These are phyloP conservation scores for Uloborus plumipes DNA, from an alignment of 2,888 invertebrate species.

Conservation along the genomic window DNA sequence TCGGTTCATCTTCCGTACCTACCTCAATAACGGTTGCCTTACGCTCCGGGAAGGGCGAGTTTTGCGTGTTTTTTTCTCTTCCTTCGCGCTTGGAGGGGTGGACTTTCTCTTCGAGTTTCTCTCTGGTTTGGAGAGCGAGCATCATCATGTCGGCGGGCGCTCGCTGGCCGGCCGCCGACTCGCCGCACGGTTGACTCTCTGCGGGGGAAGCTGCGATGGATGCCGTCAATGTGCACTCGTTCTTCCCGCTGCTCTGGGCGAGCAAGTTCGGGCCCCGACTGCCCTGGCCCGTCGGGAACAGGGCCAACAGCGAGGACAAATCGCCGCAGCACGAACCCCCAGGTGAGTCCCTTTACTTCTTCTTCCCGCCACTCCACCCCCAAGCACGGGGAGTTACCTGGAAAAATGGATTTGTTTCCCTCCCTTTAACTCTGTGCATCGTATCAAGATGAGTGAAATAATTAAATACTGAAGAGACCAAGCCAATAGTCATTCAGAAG, in stretches of 20 bases:
- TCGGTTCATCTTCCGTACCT: slow-evolving; percentile 29
- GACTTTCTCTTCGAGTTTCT: slow-evolving; percentile 14
- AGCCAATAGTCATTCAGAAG: too few relatives aligned
- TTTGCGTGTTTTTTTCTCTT: slow-evolving; percentile 1
- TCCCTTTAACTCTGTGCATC: neutral
- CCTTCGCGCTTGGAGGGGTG: neutral
- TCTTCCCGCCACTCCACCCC: neutral
- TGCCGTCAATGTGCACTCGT: slow-evolving; percentile 65
- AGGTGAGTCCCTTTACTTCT: slow-evolving; percentile 37
- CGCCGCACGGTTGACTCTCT: slow-evolving; percentile 36
- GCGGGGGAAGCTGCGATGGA: slow-evolving; percentile 51
- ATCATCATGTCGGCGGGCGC: slow-evolving; percentile 18
- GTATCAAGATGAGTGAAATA: too few relatives aligned
- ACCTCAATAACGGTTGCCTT: slow-evolving; percentile 63
- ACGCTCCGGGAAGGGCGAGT: neutral
- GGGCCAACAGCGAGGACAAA: slow-evolving; percentile 23
- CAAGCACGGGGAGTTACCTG: neutral
- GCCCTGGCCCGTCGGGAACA: slow-evolving; percentile 53
- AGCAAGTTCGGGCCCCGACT: slow-evolving; percentile 65
- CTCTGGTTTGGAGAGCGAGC: neutral
- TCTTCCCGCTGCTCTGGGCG: slow-evolving; percentile 65
- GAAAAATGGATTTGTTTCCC: too few relatives aligned
- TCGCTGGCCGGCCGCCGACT: slow-evolving; percentile 21
- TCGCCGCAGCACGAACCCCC: slow-evolving; percentile 35
- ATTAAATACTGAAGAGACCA: too few relatives aligned